Evolutionary conservation across 2,113 vertebrate genomes (phyloP).

Genomic region (Megaceryle torquata): DNA sequence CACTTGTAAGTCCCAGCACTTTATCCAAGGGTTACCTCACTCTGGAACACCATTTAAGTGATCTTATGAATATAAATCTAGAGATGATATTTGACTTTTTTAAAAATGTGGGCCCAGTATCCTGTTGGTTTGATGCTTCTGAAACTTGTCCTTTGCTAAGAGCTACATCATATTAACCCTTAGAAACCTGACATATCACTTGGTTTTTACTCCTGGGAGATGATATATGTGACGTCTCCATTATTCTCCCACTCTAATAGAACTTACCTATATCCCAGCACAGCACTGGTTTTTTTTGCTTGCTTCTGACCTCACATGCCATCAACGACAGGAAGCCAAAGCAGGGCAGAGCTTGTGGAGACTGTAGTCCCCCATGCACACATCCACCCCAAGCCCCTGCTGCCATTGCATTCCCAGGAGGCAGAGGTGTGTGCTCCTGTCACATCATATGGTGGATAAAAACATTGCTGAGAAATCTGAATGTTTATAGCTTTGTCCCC

Average conservation of each 20-base stretch:
- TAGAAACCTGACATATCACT: neutral
- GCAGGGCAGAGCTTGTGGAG: neutral
- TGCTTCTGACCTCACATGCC: neutral
- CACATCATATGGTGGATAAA: neutral
- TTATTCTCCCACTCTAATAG: neutral
- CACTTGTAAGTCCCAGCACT: neutral
- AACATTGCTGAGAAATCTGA: neutral
- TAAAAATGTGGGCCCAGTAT: neutral
- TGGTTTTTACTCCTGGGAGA: neutral
- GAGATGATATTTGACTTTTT: neutral
- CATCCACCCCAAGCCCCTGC: neutral
- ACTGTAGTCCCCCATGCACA: neutral
- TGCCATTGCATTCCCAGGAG: neutral
- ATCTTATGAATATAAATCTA: neutral
- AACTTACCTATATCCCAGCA: neutral
- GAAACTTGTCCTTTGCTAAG: neutral
- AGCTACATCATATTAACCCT: neutral
- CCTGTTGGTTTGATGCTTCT: neutral
- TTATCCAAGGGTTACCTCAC: neutral
- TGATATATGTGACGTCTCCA: accelerated
- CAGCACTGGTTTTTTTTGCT: neutral
- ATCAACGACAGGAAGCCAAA: neutral
- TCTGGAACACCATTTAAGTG: neutral
- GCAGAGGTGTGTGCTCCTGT: neutral
- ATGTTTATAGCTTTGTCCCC: neutral